Evolutionary conservation across 2,113 vertebrate species (phyloP), one percentile per base, ranked within the genome.

Genomic region (Lontra canadensis): DNA sequence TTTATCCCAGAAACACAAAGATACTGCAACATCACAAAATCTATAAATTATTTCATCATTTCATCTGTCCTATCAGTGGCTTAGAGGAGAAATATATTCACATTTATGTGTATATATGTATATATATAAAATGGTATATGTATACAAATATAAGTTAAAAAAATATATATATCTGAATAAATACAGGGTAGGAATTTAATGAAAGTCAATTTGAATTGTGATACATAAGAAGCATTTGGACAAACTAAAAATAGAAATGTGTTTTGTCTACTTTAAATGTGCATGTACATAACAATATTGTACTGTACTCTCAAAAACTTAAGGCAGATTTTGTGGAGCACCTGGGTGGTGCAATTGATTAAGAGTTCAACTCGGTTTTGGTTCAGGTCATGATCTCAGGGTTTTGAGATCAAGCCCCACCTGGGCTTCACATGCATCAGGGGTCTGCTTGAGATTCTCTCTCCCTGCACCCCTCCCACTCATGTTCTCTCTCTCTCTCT

Each of bases 11-110:
- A 49, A 63, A 82, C 73, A 34, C 2, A 42, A 82, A 52, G 25
- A 74, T 83, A 90, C n/a, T 83, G 83, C 65, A 95, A 65, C 20
- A 55, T 88, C 73, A 61, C 20, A 83, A 94, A 76, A n/a, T 55
- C 14, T 67, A 79, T n/a, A 61, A 49, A 67, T 67, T 79, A 69
- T 57, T 55, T 69, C 10, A 91, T 39, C n/a, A 82, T 61, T 26
- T 61, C 7, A 52, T 83, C 29, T 47, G 65, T 65, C 12, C 29
- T 26, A 52, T 67, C 55, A 69, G 20, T 47, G 69, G 11, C 21
- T 79, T 15, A 15, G 65, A 89, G 44, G n/a, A 55, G 26, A 88
- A 92, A 96, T 31, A 73, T 47, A 88, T 76, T 20, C 73, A 9
- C 23, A 82, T 55, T 44, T 31, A 12, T 63, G 18, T 55, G 21